Evolutionary conservation across 2,888 invertebrate genomes (phyloP).

Genomic region (Leptura quadrifasciata): DNA sequence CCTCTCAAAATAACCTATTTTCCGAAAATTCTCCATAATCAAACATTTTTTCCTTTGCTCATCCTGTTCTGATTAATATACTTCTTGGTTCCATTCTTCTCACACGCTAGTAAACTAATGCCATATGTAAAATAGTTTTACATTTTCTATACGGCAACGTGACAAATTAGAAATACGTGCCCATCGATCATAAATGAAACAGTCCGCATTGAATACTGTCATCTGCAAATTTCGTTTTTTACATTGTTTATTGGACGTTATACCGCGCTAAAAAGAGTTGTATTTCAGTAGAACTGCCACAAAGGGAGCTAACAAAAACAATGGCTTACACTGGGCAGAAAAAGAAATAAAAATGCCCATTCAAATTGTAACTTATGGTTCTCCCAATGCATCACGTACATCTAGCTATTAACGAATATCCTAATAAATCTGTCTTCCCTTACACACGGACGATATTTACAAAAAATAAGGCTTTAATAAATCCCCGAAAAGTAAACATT

Average conservation of each 20-base stretch:
- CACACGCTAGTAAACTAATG: no score
- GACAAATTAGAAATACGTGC: no score
- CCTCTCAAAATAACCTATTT: no score
- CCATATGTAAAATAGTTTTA: no score
- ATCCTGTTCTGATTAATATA: no score
- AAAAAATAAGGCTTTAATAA: constrained; percentile 15
- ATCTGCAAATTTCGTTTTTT: not conserved
- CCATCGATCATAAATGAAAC: not conserved
- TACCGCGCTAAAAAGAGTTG: not conserved
- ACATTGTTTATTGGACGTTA: not conserved
- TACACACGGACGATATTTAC: constrained; percentile 5
- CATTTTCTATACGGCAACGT: no score
- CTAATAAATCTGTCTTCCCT: constrained; percentile 8
- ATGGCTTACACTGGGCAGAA: not conserved
- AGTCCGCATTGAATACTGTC: not conserved
- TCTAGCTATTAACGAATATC: not conserved
- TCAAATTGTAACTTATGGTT: not conserved
- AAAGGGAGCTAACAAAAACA: not conserved
- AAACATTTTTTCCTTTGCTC: no score
- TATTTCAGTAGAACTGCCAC: not conserved
- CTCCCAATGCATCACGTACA: not conserved
- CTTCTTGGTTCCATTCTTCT: no score
- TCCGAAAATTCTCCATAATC: no score
- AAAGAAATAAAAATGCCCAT: not conserved
- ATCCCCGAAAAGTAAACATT: constrained; percentile 17